Base-by-base conservation (phyloP, 2,888 invertebrate species). In the Thera britannica region DNA sequence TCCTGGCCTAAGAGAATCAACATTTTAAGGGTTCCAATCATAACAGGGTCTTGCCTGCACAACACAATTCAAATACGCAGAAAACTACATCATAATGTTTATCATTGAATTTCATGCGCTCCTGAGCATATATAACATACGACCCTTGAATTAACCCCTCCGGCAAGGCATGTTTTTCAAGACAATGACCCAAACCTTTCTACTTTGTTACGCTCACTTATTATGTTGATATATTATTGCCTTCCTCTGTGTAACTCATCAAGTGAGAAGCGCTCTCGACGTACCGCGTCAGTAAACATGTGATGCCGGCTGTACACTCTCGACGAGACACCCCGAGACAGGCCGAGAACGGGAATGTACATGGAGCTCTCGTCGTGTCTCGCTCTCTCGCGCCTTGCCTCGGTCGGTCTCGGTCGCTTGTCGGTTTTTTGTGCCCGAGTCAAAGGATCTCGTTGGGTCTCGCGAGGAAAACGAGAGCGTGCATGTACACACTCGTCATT, bases 131-230 rank as follows among this genome's bases (percentile, higher is more conserved):
- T 68, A 68, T 71, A 65, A 71, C 48, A 49, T 67, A 72, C 55
- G 65, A 56, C 65, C 58, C 63, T 59, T 41, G 59, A 64, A 64
- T 62, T 55, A 66, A 71, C 68, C 67, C 67, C 62, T 72, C 71
- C 65, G 56, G 66, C 48, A 60, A 62, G 67, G 70, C 70, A 72
- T 68, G 71, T 70, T 69, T 70, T 71, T 68, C 70, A 65, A 68
- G 61, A 65, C 59, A 62, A 68, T 71, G 68, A 68, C 72, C 70
- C 69, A 35, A 41, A 69, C 60, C 62, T 59, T 66, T 70, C 65
- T 66, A 69, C 72, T 71, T 72, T 72, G 70, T 73, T 73, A 74
- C 72, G 70, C 58, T 69, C 72, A 73, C 68, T 68, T 75, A 75
- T 73, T 74, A 68, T 68, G 68, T 67, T 68, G 68, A 75, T 71